Evolutionary conservation across 2,888 invertebrate species (phyloP).

Genomic region (Deroplatys truncata): DNA sequence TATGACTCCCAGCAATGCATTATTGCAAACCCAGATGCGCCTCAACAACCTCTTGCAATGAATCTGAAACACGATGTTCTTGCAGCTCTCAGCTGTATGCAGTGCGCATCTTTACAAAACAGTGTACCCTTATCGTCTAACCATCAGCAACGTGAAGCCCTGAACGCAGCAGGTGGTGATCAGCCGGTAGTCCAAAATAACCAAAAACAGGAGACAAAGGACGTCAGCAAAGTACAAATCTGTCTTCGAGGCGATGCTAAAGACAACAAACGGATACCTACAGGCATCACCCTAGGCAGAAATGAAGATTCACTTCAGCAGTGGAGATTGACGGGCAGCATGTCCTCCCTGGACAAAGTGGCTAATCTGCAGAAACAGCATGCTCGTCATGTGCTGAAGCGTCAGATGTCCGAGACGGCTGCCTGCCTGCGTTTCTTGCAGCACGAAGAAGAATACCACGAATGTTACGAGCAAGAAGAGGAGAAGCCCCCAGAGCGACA

Average conservation of each 20-base stretch:
- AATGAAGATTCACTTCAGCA: not conserved
- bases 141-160: too few species aligned
- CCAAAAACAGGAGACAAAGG: too few species aligned
- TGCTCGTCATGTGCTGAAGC: not conserved
- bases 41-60: too few species aligned
- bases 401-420: not conserved
- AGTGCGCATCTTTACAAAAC: not conserved
- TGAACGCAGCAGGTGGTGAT: too few species aligned
- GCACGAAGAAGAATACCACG: not conserved
- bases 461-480: not conserved
- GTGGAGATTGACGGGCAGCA: not conserved
- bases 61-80: not conserved
- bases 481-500: not conserved
- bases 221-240: too few species aligned
- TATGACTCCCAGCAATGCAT: too few species aligned
- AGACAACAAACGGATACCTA: too few species aligned
- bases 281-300: not conserved
- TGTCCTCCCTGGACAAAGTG: not conserved
- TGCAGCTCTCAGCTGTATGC: not conserved
- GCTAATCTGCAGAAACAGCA: not conserved
- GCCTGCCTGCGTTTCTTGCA: not conserved
- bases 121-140: not conserved
- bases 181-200: too few species aligned
- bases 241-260: too few species aligned
- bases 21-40: too few species aligned